A percentile compares a stretch with the other conserved stretches of the same genome.
These are phyloP conservation scores for Echiichthys vipera DNA, from an alignment of 2,797 vertebrate species.

Conservation along the genomic window DNA sequence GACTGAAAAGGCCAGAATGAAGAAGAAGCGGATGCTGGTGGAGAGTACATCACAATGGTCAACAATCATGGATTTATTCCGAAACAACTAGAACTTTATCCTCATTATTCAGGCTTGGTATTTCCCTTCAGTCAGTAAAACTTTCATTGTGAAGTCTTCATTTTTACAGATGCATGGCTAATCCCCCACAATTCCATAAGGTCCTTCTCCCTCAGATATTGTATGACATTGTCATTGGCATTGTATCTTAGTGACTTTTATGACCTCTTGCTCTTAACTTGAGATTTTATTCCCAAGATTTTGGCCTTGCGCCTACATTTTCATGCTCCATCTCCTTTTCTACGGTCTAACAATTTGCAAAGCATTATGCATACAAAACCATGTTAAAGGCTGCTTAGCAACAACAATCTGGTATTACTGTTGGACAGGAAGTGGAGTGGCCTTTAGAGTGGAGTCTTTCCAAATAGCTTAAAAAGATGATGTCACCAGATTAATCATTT, in stretches of 20 bases:
- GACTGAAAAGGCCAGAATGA: too few relatives aligned
- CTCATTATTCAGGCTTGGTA: neutral
- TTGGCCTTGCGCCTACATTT: neutral
- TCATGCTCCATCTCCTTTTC: constrained; percentile 8
- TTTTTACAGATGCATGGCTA: neutral
- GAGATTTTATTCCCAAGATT: constrained; percentile 18
- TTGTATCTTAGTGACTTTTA: too few relatives aligned
- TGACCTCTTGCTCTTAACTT: neutral
- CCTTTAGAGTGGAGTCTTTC: neutral
- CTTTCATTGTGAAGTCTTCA: neutral
- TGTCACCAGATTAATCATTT: neutral
- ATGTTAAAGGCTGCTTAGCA: neutral
- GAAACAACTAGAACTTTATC: too few relatives aligned
- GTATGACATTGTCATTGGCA: too few relatives aligned
- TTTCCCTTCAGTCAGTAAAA: neutral
- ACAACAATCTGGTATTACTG: neutral
- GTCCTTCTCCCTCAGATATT: neutral
- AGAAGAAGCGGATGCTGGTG: too few relatives aligned
- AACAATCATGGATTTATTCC: too few relatives aligned
- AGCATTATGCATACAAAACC: constrained; percentile 7
- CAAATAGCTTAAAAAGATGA: neutral
- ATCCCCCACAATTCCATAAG: neutral
- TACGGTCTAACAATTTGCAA: constrained; percentile 19
- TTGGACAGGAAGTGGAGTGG: neutral
- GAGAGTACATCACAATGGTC: too few relatives aligned